Evolutionary conservation across 2,888 invertebrate species (phyloP), one percentile per base, ranked within the genome.

Genomic region (Eupithecia insigniata): DNA sequence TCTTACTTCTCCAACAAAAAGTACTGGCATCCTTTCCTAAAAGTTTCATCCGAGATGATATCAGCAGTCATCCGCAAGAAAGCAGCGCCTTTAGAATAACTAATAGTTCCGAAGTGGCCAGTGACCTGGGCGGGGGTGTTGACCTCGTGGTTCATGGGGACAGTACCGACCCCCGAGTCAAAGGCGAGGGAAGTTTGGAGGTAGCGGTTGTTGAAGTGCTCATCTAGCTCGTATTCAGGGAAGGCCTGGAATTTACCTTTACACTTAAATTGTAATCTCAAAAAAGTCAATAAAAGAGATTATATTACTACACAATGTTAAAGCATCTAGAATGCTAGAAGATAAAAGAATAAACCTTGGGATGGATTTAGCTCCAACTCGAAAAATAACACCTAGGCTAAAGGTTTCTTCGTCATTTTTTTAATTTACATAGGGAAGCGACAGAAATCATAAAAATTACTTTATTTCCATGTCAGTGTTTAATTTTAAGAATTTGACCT

Each of bases 121-220:
- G 93, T 91, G 0, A 97, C 95, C 84, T 97, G 95, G 0, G 90
- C 84, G 12, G 96, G 96, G 0, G 95, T 95, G 60, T 94, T 94
- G 0, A 96, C 96, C 0, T 92, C 90, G n/a, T 90, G 84, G 73
- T 95, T 93, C 84, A 97, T 86, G 0, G 97, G 95, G 72, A 95
- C 95, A 0, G 90, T 89, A 22, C 83, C 82, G 0, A 79, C 78
- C 1, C 90, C 86, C 1, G 94, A 92, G 71, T 94, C 94, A 28
- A 90, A 89, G 0, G 87, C 85, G 65, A 97, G 91, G 0, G 96
- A 96, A 0, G 85, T 86, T 76, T 97, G 97, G 0, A 97, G 84
- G 79, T 96, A 96, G 28, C 96, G 95, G 0, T 96, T 92, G 30
- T 97, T 96, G 81, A 97, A 97, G 83, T 97, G 97, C n/a, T 96